Conservation (phyloP, 2,797 vertebrate species). For the Pseudomugil gertrudae region DNA sequence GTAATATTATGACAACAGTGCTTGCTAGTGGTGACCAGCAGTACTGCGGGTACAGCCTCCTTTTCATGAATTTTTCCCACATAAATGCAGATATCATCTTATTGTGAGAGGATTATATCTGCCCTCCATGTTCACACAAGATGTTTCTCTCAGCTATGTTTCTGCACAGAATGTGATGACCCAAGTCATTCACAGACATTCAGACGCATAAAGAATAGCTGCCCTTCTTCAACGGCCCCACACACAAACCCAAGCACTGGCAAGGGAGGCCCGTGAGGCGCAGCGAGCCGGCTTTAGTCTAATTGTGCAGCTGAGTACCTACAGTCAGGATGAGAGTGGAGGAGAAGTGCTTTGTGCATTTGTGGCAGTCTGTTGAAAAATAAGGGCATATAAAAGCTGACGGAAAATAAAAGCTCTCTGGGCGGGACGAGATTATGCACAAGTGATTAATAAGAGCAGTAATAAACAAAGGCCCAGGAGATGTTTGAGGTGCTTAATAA, state of each 20-base stretch:
- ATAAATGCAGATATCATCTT: slow-evolving; percentile 24
- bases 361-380: slow-evolving; percentile 65
- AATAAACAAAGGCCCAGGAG: slow-evolving; percentile 89
- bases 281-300: slow-evolving; percentile 57
- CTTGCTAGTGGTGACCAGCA: slow-evolving; percentile 78
- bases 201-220: slow-evolving; percentile 59
- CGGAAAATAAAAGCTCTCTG: slow-evolving; percentile 82
- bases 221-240: slow-evolving; percentile 55
- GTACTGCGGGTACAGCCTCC: slow-evolving; percentile 58
- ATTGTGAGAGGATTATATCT: slow-evolving; percentile 39
- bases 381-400: slow-evolving; percentile 75
- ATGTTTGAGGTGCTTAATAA: slow-evolving; percentile 90
- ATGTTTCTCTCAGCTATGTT: slow-evolving; percentile 48
- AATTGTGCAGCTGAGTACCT: slow-evolving; percentile 70
- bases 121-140: slow-evolving; percentile 40
- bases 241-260: slow-evolving; percentile 50
- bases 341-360: slow-evolving; percentile 45
- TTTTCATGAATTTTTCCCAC: slow-evolving; percentile 35
- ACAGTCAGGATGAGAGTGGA: slow-evolving; percentile 55
- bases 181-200: slow-evolving; percentile 59
- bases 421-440: slow-evolving; percentile 83
- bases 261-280: slow-evolving; percentile 66
- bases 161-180: slow-evolving; percentile 59
- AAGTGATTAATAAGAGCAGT: slow-evolving; percentile 89
- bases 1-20: slow-evolving; percentile 74